These are phyloP conservation scores for Tachypleus tridentatus DNA, from an alignment of 1,140 invertebrate genomes.

Conservation along the genomic window DNA sequence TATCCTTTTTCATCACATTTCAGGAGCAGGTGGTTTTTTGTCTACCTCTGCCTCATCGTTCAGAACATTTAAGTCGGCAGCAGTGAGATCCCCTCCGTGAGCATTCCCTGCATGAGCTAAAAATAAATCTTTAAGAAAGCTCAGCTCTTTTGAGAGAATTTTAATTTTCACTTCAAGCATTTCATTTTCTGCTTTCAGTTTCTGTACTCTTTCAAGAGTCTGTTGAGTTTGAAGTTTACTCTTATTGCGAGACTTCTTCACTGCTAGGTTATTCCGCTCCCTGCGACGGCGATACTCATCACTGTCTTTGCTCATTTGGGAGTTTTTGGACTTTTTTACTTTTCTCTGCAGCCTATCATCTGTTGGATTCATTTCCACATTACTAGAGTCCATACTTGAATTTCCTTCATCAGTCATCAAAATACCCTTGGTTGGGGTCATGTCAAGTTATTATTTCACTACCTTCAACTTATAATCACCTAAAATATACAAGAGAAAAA, in stretches of 20 bases:
- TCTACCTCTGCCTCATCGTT: no score
- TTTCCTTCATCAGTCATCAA: no score
- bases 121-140: slow-evolving; percentile 65
- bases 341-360: no score
- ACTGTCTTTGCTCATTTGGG: slow-evolving; percentile 50
- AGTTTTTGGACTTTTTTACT: no score
- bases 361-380: no score
- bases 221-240: slow-evolving; percentile 85
- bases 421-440: no score
- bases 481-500: no score
- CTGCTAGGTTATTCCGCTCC: slow-evolving; percentile 93
- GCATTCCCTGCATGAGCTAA: slow-evolving; percentile 17
- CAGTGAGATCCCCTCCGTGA: slow-evolving; percentile 4
- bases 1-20: no score
- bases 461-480: no score
- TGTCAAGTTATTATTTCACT: no score
- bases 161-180: slow-evolving; percentile 82
- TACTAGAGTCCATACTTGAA: no score
- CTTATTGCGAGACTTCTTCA: slow-evolving; percentile 90
- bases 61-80: background rate
- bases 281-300: slow-evolving; percentile 84
- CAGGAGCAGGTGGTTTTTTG: no score
- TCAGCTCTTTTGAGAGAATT: slow-evolving; percentile 80
- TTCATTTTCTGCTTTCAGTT: slow-evolving; percentile 83
- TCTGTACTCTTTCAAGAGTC: slow-evolving; percentile 86